These are phyloP conservation scores for Todiramphus chloris DNA, from an alignment of 2,113 vertebrate genomes.

Conservation along the genomic window DNA sequence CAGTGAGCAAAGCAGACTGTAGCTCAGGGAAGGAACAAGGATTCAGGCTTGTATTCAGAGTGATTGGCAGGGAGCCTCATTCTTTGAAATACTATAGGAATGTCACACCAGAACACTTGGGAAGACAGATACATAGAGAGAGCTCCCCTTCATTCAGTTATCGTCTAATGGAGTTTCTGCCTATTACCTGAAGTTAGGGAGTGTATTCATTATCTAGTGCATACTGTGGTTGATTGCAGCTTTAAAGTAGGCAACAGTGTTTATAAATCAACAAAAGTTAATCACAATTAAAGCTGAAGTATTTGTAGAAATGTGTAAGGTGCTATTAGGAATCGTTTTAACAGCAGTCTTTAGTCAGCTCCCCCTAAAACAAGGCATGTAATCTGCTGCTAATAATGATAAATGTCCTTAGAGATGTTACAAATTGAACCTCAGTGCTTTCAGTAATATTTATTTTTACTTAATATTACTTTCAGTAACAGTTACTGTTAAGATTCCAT, in stretches of 20 bases:
- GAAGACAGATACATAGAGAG: neutral
- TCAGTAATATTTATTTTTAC: neutral
- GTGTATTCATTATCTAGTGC: conserved; percentile 39
- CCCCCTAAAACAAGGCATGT: conserved; percentile 49
- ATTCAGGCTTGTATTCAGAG: neutral
- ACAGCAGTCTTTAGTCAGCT: conserved; percentile 19
- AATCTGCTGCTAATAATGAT: conserved; percentile 54
- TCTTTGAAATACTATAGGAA: conserved; percentile 3
- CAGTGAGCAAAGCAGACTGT: neutral
- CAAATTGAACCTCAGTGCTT: conserved; percentile 33
- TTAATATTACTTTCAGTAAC: neutral
- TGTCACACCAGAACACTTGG: neutral
- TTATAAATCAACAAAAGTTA: conserved; percentile 63
- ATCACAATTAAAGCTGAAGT: conserved; percentile 57
- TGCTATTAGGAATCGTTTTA: conserved; percentile 50
- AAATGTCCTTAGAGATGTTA: conserved; percentile 26
- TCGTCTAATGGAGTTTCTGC: conserved; percentile 37
- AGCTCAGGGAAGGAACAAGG: neutral
- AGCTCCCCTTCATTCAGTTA: conserved; percentile 24
- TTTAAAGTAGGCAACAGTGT: conserved; percentile 36
- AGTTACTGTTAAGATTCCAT: conserved; percentile 5
- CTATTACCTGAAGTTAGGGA: conserved; percentile 47
- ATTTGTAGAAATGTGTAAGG: conserved; percentile 42
- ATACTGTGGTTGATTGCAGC: conserved; percentile 47
- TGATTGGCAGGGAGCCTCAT: conserved; percentile 23